phyloP scores from a whole-genome alignment of 2,888 invertebrate genomes.

The Sepiola atlantica region DNA sequence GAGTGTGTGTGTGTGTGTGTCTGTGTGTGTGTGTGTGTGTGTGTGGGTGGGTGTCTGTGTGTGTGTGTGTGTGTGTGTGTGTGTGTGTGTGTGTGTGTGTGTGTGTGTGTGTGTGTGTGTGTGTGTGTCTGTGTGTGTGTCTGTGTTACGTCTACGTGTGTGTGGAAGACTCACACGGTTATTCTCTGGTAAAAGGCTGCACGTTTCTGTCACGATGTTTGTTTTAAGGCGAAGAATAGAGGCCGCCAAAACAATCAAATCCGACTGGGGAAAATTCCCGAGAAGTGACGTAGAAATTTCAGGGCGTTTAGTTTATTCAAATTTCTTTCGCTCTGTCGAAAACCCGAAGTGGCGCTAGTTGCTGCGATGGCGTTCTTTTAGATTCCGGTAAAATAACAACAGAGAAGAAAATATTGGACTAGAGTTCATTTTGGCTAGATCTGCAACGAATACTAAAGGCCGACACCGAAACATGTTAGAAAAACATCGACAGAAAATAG shows the following conservation, averaged over 20 bases:
- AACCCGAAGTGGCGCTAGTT: too few relatives aligned
- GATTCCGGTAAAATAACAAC: background rate
- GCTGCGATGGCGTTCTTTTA: background rate
- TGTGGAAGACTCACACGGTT: background rate
- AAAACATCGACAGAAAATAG: background rate
- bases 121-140: background rate
- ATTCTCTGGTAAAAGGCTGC: background rate
- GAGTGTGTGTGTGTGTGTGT: too few relatives aligned
- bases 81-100: background rate
- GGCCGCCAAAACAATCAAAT: background rate
- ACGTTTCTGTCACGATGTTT: background rate
- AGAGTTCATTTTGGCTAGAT: background rate
- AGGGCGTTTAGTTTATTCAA: background rate
- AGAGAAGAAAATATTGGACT: background rate
- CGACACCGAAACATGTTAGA: background rate
- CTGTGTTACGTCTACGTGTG: background rate
- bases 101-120: background rate
- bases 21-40: background rate
- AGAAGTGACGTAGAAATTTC: background rate
- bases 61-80: background rate
- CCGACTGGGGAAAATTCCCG: background rate
- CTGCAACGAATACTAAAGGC: background rate
- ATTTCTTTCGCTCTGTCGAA: slow-evolving; percentile 19
- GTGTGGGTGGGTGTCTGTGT: background rate
- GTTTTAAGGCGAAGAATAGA: background rate